These are phyloP conservation scores for Drosophila micromelanica DNA, from an alignment of 1,140 invertebrate species.

Conservation along the genomic window DNA sequence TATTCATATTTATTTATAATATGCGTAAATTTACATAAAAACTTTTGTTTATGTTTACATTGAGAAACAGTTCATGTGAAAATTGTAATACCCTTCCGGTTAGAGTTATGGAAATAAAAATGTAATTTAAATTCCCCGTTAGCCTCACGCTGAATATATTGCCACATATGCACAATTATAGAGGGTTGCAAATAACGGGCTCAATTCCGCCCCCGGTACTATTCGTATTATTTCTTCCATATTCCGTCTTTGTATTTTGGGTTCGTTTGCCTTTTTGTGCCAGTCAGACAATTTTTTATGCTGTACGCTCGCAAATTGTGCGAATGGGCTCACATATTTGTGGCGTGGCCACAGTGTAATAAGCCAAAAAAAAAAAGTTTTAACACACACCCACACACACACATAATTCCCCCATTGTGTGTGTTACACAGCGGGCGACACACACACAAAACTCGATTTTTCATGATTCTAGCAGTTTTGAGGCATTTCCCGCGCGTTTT, in stretches of 20 bases:
- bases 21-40: no score
- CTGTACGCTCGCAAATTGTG: conserved; percentile 19
- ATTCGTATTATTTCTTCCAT: conserved; percentile 1
- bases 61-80: no score
- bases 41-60: no score
- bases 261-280: not conserved
- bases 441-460: conserved; percentile 33
- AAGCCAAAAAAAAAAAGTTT: conserved; percentile 26
- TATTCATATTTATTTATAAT: no score
- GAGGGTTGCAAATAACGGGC: not conserved
- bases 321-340: conserved; percentile 34
- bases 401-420: not conserved
- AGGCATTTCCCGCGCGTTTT: conserved; percentile 58
- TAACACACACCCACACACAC: conserved; percentile 12
- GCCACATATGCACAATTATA: conserved; percentile 65
- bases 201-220: not conserved
- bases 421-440: conserved; percentile 13
- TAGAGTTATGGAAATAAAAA: conserved; percentile 45
- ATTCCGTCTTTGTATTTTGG: conserved; percentile 17
- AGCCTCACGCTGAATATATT: conserved; percentile 42
- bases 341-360: conserved; percentile 37
- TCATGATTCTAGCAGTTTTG: conserved; percentile 42
- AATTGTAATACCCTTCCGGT: not conserved
- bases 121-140: conserved; percentile 78
- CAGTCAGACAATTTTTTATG: conserved; percentile 7